Evolutionary conservation across 1,140 invertebrate genomes (phyloP).

Genomic region (Dufourea novaeangliae): DNA sequence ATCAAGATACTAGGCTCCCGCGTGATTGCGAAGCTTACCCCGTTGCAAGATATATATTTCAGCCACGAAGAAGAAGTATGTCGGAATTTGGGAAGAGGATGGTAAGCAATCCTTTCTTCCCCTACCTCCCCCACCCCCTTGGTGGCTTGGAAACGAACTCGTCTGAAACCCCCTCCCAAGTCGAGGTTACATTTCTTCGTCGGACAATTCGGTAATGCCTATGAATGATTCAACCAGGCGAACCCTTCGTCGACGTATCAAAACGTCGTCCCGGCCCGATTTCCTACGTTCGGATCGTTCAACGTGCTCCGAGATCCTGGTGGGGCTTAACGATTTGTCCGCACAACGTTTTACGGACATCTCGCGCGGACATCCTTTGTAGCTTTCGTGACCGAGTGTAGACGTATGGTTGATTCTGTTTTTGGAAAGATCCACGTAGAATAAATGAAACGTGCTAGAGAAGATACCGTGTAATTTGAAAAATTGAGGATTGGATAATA

Average conservation of each 20-base stretch:
- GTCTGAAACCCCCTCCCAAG: slow-evolving; percentile 9
- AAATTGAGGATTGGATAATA: too few relatives aligned
- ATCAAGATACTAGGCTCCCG: slow-evolving; percentile 67
- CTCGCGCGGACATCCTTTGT: too few relatives aligned
- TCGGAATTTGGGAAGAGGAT: slow-evolving; percentile 42
- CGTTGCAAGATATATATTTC: slow-evolving; percentile 64
- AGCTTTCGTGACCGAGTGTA: too few relatives aligned
- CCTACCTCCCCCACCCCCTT: neutral
- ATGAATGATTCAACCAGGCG: slow-evolving; percentile 24
- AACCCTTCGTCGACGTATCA: slow-evolving; percentile 12
- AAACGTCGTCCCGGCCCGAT: neutral
- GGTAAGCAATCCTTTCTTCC: slow-evolving; percentile 18
- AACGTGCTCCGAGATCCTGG: neutral
- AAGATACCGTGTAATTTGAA: too few relatives aligned
- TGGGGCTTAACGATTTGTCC: neutral
- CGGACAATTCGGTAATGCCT: slow-evolving; percentile 29
- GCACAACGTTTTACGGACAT: too few relatives aligned
- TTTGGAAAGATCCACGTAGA: too few relatives aligned
- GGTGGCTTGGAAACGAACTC: slow-evolving; percentile 37
- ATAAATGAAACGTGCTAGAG: too few relatives aligned
- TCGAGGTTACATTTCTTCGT: slow-evolving; percentile 11
- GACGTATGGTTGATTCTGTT: too few relatives aligned
- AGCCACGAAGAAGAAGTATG: slow-evolving; percentile 63
- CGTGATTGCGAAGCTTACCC: slow-evolving; percentile 65
- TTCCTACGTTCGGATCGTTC: slow-evolving; percentile 17